Evolutionary conservation across 2,797 vertebrate genomes (phyloP).

Genomic region (Rhabdomys pumilio): DNA sequence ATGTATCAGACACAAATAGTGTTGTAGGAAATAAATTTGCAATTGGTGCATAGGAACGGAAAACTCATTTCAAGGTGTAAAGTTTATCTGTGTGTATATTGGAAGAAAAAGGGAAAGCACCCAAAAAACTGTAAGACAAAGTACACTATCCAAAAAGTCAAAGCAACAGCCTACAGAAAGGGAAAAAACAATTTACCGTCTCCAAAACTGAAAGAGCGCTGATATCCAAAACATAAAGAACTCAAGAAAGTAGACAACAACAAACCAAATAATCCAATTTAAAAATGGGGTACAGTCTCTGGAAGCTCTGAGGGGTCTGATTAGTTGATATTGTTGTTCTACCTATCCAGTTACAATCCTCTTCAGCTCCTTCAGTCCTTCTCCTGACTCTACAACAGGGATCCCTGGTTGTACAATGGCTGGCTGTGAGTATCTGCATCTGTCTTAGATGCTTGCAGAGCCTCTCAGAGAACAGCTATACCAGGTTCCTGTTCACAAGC

Average conservation of each 20-base stretch:
- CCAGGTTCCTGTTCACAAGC: not conserved
- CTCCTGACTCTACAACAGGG: not conserved
- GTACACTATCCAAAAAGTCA: not conserved
- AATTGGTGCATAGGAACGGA: not conserved
- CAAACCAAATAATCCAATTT: not conserved
- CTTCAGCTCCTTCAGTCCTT: not conserved
- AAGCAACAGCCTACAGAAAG: not conserved
- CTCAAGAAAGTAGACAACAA: not conserved
- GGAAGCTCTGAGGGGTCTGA: not conserved
- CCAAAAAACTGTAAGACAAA: not conserved
- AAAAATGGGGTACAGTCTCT: not conserved
- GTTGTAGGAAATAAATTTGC: not conserved
- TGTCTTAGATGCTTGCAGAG: not conserved
- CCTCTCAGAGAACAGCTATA: not conserved
- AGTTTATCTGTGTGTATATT: rapidly evolving
- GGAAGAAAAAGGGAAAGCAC: not conserved
- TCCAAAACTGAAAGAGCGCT: not conserved
- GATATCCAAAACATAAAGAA: not conserved
- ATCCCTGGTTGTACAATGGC: not conserved
- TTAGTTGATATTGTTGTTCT: not conserved
- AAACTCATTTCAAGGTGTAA: not conserved
- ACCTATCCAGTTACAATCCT: not conserved
- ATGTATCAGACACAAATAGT: not conserved
- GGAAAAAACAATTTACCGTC: not conserved
- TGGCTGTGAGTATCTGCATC: not conserved